Evolutionary conservation across 2,797 vertebrate species (phyloP).

Genomic region (Argentina silus): DNA sequence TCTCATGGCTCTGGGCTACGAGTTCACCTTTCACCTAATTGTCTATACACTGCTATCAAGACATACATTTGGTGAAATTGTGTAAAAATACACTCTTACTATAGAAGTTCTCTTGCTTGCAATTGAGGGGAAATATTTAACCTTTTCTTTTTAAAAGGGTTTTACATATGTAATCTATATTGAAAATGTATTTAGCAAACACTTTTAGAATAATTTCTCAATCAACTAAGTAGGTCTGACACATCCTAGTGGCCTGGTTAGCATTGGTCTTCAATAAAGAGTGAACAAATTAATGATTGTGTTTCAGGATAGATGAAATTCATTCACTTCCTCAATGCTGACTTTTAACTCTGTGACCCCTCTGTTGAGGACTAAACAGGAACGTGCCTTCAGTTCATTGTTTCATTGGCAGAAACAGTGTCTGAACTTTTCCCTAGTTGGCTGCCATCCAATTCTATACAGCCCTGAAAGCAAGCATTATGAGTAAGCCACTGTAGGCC

Average conservation of each 20-base stretch:
- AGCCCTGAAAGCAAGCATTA: slow-evolving; percentile 46
- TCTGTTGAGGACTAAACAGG: not conserved
- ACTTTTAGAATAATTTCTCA: not conserved
- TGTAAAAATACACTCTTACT: not conserved
- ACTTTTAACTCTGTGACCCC: not conserved
- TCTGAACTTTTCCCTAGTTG: slow-evolving; percentile 74
- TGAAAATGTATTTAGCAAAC: not conserved
- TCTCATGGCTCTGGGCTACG: slow-evolving; percentile 25
- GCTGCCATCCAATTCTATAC: slow-evolving; percentile 41
- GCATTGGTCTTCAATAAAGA: not conserved
- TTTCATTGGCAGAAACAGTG: slow-evolving; percentile 29
- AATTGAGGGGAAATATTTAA: not conserved
- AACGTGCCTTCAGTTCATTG: slow-evolving; percentile 1
- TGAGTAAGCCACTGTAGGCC: slow-evolving; percentile 24
- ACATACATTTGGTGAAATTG: not conserved
- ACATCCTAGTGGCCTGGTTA: not conserved
- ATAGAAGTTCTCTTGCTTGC: not conserved
- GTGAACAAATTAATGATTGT: not conserved
- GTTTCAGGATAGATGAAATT: not conserved
- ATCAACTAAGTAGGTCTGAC: not conserved
- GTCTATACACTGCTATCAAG: slow-evolving; percentile 1
- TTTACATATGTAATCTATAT: not conserved
- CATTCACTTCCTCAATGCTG: not conserved
- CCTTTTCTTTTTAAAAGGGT: not conserved
- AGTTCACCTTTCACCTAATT: slow-evolving; percentile 72